Evolutionary conservation across 2,888 invertebrate species (phyloP), one percentile per base, ranked within the genome.

Genomic region (Girardia tigrina): DNA sequence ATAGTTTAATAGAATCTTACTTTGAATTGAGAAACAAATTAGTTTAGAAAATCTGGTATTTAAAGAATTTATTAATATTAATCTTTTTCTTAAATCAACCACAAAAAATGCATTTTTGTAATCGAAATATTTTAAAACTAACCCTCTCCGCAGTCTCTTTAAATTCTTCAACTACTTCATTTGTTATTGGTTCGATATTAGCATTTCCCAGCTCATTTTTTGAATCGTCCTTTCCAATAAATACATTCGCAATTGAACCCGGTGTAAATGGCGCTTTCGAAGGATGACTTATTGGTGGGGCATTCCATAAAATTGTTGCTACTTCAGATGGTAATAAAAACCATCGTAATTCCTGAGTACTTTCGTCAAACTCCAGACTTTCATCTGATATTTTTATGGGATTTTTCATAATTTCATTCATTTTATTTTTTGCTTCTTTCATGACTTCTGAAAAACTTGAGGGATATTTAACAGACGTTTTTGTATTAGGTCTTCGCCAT

Each of bases 321-420:
- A 91, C 91, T 86, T 93, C 92, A 81, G 90, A 89, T 0, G 92
- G 92, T 74, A 92, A 84, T 88, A 92, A 89, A 84, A 91, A 93
- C 92, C 92, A 93, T 78, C 91, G 87, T 16, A 92, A 12, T 36
- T 26, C 73, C 26, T 29, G 20, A 23, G 73, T 36, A 16, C 28
- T 36, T 16, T 29, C 20, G 23, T 72, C 73, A 29, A 72, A 72
- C 26, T 23, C 29, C 29, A 36, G 73, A 72, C 73, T 72, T 6
- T 72, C 73, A 72, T 29, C 28, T 70, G 28, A 20, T 2, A 75
- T 56, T 71, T 2, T 28, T 20, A 28, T 20, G 23, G 28, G 73
- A 29, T 26, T 26, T 26, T 26, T 26, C 4, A 26, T 36, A 28
- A 29, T 26, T 28, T 42, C 42, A 36, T 16, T n/a, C 14, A 29